A percentile compares a stretch with the other conserved stretches of the same genome.
These are phyloP conservation scores for Herpetotheres cachinnans DNA, from an alignment of 2,113 vertebrate genomes.

Conservation along the genomic window DNA sequence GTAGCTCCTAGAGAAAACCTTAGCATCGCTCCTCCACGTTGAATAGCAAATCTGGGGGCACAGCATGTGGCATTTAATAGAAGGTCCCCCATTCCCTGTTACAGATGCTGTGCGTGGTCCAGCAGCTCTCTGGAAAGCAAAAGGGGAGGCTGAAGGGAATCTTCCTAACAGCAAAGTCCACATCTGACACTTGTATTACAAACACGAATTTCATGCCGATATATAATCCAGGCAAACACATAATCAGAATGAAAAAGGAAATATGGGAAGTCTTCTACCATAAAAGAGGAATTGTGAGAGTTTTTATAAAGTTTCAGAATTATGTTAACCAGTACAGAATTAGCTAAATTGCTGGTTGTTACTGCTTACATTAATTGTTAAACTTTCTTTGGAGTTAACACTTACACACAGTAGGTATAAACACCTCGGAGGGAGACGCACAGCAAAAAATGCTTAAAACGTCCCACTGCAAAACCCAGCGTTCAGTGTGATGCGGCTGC, in stretches of 20 bases:
- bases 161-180: not conserved
- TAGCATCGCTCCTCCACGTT: rapidly evolving
- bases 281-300: not conserved
- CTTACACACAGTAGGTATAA: not conserved
- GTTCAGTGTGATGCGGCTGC: not conserved
- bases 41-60: not conserved
- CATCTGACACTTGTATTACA: not conserved
- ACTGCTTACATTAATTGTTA: not conserved
- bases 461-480: not conserved
- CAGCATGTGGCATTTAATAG: not conserved
- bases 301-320: not conserved
- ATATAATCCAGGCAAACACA: not conserved
- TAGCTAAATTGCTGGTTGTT: not conserved
- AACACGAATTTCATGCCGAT: not conserved
- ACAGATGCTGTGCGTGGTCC: not conserved
- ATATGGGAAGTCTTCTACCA: not conserved
- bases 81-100: rapidly evolving
- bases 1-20: not conserved
- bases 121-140: not conserved
- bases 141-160: not conserved
- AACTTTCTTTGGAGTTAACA: not conserved
- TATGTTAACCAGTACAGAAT: too few species aligned
- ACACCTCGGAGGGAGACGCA: not conserved
- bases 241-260: not conserved
- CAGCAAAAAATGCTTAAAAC: not conserved